Base-by-base conservation (phyloP, 2,888 invertebrate species). In the Gnatocerus cornutus region DNA sequence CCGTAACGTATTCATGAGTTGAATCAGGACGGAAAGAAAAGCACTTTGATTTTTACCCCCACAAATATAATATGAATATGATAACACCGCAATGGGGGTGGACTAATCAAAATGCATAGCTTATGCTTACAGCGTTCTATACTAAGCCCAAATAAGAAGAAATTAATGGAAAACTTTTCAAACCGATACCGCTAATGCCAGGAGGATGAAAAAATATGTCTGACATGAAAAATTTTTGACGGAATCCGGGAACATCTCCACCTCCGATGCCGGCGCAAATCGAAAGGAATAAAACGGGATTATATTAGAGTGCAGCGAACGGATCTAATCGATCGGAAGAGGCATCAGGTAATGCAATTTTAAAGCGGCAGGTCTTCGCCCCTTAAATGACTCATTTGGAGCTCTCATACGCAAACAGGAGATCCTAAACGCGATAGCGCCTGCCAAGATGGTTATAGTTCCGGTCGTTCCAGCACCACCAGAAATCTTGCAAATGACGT, bases 41-140 rank as follows among this genome's bases (percentile, higher is more conserved):
- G 78, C 82, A 82, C 83, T 83, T 83, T 84, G 84, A 84, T 84
- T 84, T 83, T 84, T 83, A 80, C 83, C 82, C 83, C 79, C 79
- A 76, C 79, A 81, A 82, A 82, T 80, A 81, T 81, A 82, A 82
- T 81, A 83, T 81, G 84, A 82, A 84, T 83, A 83, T 84, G 83
- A 83, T 84, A 83, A 82, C 80, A 76, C 76, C 77, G 77, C 73
- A 79, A 78, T 76, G 80, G 82, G 82, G 81, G 78, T 75, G 70
- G 74, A 76, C 84, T 84, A 80, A 83, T 84, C 83, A 84, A 84
- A 84, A 84, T 84, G 84, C 84, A 84, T 83, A 82, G 82, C 81
- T 79, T 81, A 80, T 77, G 77, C 79, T 78, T 78, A 71, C 72
- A 76, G 76, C 78, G 75, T 76, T 77, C 78, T 76, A 74, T 76